phyloP scores from a whole-genome alignment of 2,113 vertebrate genomes.

The Osmerus mordax region DNA sequence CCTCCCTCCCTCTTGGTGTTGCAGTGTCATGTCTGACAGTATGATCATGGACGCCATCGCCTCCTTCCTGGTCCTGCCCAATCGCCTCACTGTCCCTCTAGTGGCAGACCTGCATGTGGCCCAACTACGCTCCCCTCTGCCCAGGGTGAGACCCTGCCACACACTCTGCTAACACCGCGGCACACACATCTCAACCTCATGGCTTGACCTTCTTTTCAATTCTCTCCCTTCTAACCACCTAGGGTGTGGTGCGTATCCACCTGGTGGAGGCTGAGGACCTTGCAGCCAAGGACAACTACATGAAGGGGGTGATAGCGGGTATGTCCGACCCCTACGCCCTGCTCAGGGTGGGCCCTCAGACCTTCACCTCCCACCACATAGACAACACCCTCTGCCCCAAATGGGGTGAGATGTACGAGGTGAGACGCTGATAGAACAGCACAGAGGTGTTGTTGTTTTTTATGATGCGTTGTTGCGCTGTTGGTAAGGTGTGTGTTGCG shows the following conservation, averaged over 20 bases:
- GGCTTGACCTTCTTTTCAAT: not conserved
- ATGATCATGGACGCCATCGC: slow-evolving; percentile 95
- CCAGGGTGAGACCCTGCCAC: slow-evolving; percentile 73
- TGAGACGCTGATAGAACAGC: slow-evolving; percentile 45
- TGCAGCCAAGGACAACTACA: slow-evolving; percentile 82
- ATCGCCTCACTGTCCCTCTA: slow-evolving; percentile 85
- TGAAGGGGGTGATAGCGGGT: slow-evolving; percentile 85
- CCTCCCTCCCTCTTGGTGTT: not conserved
- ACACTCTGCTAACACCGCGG: not conserved
- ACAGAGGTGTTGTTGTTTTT: not conserved
- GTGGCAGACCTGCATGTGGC: slow-evolving; percentile 81
- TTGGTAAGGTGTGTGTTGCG: not conserved
- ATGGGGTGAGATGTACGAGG: slow-evolving; percentile 92
- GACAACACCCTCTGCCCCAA: slow-evolving; percentile 81
- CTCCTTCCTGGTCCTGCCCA: slow-evolving; percentile 87
- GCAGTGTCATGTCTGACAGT: slow-evolving; percentile 84
- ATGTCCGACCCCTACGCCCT: slow-evolving; percentile 90
- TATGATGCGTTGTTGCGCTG: not conserved
- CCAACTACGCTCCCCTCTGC: slow-evolving; percentile 84
- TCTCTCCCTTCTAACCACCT: not conserved
- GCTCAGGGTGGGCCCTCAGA: slow-evolving; percentile 86
- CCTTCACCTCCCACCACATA: slow-evolving; percentile 81
- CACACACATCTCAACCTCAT: not conserved
- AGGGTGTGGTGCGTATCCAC: slow-evolving; percentile 90
- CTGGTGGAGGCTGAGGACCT: slow-evolving; percentile 79